Percentiles rank a stretch among this genome's conserved stretches.
phyloP scores from a whole-genome alignment of 1,140 invertebrate genomes.

The Macrosteles quadrilineatus region DNA sequence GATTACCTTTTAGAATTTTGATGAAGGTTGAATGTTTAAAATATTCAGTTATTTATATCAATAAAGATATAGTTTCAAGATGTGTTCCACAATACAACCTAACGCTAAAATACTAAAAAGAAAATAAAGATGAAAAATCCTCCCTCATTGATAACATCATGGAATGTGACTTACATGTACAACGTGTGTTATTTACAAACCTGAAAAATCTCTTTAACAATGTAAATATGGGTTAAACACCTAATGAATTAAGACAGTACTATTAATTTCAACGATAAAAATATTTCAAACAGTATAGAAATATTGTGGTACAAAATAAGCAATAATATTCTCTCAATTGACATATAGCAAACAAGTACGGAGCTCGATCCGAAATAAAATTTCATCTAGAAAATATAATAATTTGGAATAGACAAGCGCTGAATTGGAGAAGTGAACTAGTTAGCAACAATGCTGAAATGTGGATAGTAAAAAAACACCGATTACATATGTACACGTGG shows the following conservation, averaged over 20 bases:
- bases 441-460: background rate
- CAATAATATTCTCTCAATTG: background rate
- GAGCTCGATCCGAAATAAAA: background rate
- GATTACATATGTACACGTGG: slow-evolving; percentile 16
- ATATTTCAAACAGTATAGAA: background rate
- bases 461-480: background rate
- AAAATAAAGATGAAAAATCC: too few relatives aligned
- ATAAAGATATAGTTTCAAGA: too few relatives aligned
- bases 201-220: background rate
- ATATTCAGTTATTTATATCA: too few relatives aligned
- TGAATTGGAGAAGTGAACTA: background rate
- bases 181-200: background rate
- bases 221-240: background rate
- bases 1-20: too few relatives aligned
- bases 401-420: background rate
- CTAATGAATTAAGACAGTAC: background rate
- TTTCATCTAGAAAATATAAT: slow-evolving; percentile 6
- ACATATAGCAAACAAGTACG: background rate
- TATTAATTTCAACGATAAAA: background rate
- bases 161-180: background rate
- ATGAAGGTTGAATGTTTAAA: too few relatives aligned
- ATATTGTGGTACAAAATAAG: slow-evolving; percentile 7
- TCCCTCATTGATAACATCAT: too few relatives aligned
- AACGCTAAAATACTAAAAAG: too few relatives aligned
- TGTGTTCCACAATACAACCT: too few relatives aligned